Conservation (phyloP, 2,797 vertebrate genomes). For the Notolabrus celidotus region DNA sequence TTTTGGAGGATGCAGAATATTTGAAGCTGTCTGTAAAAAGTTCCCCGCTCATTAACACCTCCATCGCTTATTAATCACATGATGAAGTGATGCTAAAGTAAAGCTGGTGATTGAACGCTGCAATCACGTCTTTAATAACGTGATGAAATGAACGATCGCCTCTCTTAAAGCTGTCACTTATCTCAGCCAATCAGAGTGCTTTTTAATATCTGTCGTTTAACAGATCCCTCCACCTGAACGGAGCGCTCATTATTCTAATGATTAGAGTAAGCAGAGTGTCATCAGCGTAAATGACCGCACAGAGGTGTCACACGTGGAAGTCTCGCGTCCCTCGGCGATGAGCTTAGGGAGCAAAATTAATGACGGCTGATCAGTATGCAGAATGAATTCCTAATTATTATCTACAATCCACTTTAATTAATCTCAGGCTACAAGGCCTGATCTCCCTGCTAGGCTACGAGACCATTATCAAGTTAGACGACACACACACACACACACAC, state of each 20-base stretch:
- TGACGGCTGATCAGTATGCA: conserved; percentile 63
- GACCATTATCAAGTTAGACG: conserved; percentile 49
- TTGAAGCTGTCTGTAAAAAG: too few relatives aligned
- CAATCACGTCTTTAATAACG: conserved; percentile 36
- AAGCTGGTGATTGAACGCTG: conserved; percentile 20
- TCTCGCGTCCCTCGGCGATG: neutral
- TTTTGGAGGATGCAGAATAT: too few relatives aligned
- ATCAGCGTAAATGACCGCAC: too few relatives aligned
- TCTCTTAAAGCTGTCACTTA: conserved; percentile 5
- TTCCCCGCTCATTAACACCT: too few relatives aligned
- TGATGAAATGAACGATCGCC: conserved; percentile 33
- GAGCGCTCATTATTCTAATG: conserved; percentile 29
- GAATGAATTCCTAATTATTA: conserved; percentile 66
- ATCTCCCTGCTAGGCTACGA: conserved; percentile 41
- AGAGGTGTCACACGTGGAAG: neutral
- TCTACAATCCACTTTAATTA: conserved; percentile 72
- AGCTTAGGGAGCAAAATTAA: conserved; percentile 42
- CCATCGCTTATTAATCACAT: conserved; percentile 21
- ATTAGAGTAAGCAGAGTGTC: neutral
- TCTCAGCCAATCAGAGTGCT: conserved; percentile 21
- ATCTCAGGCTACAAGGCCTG: conserved; percentile 51
- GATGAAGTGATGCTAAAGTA: conserved; percentile 19
- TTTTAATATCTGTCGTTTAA: conserved; percentile 27
- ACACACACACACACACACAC: neutral
- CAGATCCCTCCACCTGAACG: too few relatives aligned